Percentiles rank a stretch among this genome's conserved stretches.
Conservation (phyloP, 2,113 vertebrate species). For the Catharus fuscescens region DNA sequence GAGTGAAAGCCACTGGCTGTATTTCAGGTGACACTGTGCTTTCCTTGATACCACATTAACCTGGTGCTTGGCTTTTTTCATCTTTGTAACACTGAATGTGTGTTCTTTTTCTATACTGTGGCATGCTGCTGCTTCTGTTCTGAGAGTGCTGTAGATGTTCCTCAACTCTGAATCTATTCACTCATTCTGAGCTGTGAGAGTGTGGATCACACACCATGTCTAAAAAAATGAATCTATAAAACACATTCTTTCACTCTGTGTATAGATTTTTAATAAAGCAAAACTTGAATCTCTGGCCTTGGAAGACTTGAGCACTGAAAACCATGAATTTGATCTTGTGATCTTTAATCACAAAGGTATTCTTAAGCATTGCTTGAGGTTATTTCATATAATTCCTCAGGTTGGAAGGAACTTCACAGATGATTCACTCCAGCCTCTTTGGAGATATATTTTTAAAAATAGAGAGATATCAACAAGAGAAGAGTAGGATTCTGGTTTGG, state of each 20-base stretch:
- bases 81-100: conserved; percentile 58
- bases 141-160: neutral
- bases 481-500: neutral
- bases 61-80: conserved; percentile 64
- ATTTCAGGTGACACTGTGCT: conserved; percentile 84
- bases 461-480: neutral
- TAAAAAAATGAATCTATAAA: neutral
- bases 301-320: neutral
- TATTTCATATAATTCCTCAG: neutral
- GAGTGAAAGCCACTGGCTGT: conserved; percentile 77
- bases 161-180: neutral
- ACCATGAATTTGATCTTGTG: neutral
- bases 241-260: neutral
- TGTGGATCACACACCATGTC: neutral
- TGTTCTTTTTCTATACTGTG: conserved; percentile 17
- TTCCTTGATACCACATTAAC: conserved; percentile 64
- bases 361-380: neutral
- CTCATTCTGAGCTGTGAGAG: neutral
- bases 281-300: neutral
- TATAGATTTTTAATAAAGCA: neutral
- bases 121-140: conserved; percentile 39
- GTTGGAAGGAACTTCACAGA: neutral
- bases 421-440: neutral
- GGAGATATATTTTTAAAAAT: neutral
- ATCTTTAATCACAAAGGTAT: neutral